A percentile compares a stretch with the other conserved stretches of the same genome.
Evolutionary conservation across 2,113 vertebrate genomes (phyloP).

Genomic region (Oncorhynchus masou): DNA sequence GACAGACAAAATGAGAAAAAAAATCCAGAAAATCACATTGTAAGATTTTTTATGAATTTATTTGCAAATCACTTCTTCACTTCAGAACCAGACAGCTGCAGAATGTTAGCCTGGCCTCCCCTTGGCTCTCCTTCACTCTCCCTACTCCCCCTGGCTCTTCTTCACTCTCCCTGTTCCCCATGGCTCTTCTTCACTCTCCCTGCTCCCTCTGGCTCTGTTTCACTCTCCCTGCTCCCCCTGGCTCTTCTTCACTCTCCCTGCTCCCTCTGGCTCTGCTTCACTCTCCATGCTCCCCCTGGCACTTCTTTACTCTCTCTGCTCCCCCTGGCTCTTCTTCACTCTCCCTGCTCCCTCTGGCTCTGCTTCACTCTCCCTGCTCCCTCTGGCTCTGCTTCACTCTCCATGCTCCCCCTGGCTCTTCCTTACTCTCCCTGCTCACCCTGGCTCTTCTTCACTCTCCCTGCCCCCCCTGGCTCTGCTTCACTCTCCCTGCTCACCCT

Average conservation of each 20-base stretch:
- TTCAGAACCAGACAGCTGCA: slow-evolving; percentile 7
- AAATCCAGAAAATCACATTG: no score
- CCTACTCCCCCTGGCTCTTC: background rate
- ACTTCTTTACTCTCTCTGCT: no score
- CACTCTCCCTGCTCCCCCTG: background rate
- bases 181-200: background rate
- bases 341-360: background rate
- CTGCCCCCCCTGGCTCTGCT: no score
- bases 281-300: no score
- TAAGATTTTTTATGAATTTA: no score
- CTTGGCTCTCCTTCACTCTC: background rate
- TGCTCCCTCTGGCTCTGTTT: background rate
- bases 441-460: background rate
- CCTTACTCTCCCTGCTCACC: background rate
- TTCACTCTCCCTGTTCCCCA: background rate
- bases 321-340: background rate
- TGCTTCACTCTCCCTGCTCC: no score
- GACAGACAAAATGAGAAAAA: no score
- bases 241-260: background rate
- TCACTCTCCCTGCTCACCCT: no score
- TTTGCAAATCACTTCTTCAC: no score
- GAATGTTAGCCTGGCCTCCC: background rate
- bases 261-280: background rate
- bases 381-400: background rate
- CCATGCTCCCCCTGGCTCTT: background rate